Percentiles rank a stretch among this genome's conserved stretches.
These are phyloP conservation scores for Vannuccia rotundouncinata DNA, from an alignment of 2,888 invertebrate genomes.

Conservation along the genomic window DNA sequence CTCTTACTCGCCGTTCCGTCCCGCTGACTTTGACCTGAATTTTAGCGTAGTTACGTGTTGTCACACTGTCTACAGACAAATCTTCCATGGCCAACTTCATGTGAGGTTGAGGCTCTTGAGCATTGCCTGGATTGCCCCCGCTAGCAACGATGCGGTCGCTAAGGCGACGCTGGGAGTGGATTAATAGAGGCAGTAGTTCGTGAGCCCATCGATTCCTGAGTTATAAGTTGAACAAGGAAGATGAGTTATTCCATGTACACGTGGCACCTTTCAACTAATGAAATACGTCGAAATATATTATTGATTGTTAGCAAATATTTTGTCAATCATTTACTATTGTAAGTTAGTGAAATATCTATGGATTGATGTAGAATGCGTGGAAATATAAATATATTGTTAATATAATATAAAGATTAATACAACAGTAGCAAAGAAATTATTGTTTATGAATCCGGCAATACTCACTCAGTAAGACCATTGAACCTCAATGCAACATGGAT, in stretches of 20 bases:
- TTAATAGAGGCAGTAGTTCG: conserved; percentile 51
- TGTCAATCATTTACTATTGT: too few relatives aligned
- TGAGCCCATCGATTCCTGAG: conserved; percentile 53
- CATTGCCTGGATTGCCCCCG: not conserved
- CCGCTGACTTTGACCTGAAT: conserved; percentile 45
- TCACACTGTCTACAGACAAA: not conserved
- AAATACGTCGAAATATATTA: too few relatives aligned
- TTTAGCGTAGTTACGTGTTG: conserved; percentile 43
- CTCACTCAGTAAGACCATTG: conserved; percentile 53
- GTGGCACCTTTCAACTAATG: too few relatives aligned
- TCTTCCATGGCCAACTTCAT: conserved; percentile 39
- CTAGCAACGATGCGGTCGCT: conserved; percentile 43
- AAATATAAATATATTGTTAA: too few relatives aligned
- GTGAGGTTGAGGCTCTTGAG: conserved; percentile 49
- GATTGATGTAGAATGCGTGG: too few relatives aligned
- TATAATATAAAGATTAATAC: too few relatives aligned
- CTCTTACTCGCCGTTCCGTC: conserved; percentile 18
- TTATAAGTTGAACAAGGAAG: too few relatives aligned
- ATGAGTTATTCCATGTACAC: too few relatives aligned
- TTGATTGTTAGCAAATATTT: too few relatives aligned
- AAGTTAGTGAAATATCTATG: too few relatives aligned
- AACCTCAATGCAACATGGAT: conserved; percentile 54
- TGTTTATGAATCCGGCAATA: too few relatives aligned
- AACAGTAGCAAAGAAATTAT: too few relatives aligned
- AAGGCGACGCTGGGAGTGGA: conserved; percentile 51